phyloP scores from a whole-genome alignment of 2,797 vertebrate genomes.

The Semaprochilodus insignis region DNA sequence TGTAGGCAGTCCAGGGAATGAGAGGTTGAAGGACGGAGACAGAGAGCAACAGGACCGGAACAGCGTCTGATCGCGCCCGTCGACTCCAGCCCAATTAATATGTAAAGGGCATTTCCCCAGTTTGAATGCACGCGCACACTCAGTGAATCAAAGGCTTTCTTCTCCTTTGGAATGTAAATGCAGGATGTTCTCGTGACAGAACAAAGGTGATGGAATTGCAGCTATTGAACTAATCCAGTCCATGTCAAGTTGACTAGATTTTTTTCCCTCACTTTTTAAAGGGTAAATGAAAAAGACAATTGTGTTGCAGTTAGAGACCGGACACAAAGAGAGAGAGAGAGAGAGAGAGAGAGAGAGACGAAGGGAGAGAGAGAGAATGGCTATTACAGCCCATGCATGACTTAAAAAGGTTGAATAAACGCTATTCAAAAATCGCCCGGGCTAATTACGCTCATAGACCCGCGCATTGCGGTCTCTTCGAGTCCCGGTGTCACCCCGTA shows the following conservation, averaged over 20 bases:
- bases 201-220: slow-evolving; percentile 70
- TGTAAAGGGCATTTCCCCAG: slow-evolving; percentile 54
- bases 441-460: slow-evolving; percentile 75
- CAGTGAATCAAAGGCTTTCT: slow-evolving; percentile 66
- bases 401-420: slow-evolving; percentile 69
- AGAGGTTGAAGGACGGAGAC: slow-evolving; percentile 48
- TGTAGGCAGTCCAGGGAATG: slow-evolving; percentile 9
- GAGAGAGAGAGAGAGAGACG: too few relatives aligned
- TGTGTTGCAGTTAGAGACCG: slow-evolving; percentile 37
- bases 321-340: too few relatives aligned
- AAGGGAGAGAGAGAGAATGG: slow-evolving; percentile 7
- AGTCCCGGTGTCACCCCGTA: slow-evolving; percentile 74
- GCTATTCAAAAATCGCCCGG: slow-evolving; percentile 66
- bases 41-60: slow-evolving; percentile 32
- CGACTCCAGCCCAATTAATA: slow-evolving; percentile 58
- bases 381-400: slow-evolving; percentile 66
- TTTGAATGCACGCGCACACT: slow-evolving; percentile 58
- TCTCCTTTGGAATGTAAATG: slow-evolving; percentile 72
- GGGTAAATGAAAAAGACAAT: slow-evolving; percentile 52
- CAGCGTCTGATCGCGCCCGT: slow-evolving; percentile 16
- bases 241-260: slow-evolving; percentile 63
- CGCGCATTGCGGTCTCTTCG: slow-evolving; percentile 70
- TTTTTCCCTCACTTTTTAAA: slow-evolving; percentile 56
- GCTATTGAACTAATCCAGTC: slow-evolving; percentile 70
- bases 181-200: slow-evolving; percentile 59